These are phyloP conservation scores for Cottus gobio DNA, from an alignment of 2,113 vertebrate species.

Conservation along the genomic window DNA sequence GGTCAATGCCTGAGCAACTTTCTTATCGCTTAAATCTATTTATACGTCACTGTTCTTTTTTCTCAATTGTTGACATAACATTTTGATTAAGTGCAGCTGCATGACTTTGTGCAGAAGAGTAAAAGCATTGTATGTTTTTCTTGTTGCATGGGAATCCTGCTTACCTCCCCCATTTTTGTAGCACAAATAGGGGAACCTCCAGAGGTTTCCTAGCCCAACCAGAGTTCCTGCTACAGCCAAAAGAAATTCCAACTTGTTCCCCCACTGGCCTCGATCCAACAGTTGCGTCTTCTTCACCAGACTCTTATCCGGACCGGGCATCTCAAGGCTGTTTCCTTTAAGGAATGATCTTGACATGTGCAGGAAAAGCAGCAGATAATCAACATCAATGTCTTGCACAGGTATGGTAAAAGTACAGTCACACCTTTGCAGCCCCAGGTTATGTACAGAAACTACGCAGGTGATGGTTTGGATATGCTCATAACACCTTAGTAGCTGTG, in stretches of 20 bases:
- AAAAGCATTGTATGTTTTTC: not conserved
- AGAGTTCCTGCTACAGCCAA: conserved; percentile 75
- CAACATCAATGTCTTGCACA: not conserved
- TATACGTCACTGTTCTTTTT: not conserved
- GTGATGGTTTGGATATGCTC: conserved; percentile 49
- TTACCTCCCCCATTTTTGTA: conserved; percentile 80
- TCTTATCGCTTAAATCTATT: not conserved
- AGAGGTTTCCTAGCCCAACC: conserved; percentile 76
- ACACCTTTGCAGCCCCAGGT: not conserved
- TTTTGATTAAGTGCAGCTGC: not conserved
- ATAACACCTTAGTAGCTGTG: not conserved
- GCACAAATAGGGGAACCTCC: conserved; percentile 79
- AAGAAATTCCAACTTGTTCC: conserved; percentile 73
- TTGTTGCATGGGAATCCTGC: not conserved
- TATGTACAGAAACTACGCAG: conserved; percentile 44
- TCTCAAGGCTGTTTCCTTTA: conserved; percentile 53
- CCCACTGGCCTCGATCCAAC: conserved; percentile 75
- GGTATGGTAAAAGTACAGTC: conserved; percentile 13
- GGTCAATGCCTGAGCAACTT: not conserved
- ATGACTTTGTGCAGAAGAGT: not conserved
- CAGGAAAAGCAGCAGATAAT: not conserved
- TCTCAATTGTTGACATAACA: not conserved
- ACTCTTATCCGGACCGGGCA: conserved; percentile 34
- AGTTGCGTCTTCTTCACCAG: conserved; percentile 66
- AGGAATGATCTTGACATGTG: conserved; percentile 58